phyloP scores from a whole-genome alignment of 2,113 vertebrate species.

The Gobio gobio region DNA sequence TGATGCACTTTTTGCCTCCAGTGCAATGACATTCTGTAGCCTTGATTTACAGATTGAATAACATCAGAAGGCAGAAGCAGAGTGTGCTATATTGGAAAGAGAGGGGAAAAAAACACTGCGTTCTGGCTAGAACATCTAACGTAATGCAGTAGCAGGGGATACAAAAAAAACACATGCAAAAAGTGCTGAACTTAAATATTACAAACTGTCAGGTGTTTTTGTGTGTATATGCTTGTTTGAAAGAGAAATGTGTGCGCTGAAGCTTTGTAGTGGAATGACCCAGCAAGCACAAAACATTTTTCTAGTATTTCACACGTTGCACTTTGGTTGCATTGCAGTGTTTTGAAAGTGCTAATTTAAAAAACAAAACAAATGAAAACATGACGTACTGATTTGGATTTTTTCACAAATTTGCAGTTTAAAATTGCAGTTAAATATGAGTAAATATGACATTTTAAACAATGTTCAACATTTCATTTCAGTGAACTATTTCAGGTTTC shows the following conservation, averaged over 20 bases:
- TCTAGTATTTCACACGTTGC: background rate
- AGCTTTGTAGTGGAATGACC: background rate
- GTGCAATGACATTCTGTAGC: background rate
- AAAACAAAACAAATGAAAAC: background rate
- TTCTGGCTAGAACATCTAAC: background rate
- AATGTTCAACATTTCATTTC: no score
- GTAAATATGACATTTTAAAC: no score
- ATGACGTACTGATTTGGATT: background rate
- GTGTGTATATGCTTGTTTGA: conserved; percentile 26
- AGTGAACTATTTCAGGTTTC: no score
- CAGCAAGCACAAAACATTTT: background rate
- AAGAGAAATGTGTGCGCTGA: conserved; percentile 3
- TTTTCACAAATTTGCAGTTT: no score
- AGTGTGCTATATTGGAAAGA: background rate
- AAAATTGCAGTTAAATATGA: no score
- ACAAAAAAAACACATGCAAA: conserved; percentile 40
- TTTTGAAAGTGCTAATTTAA: background rate
- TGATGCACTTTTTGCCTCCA: conserved; percentile 30
- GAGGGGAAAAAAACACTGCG: background rate
- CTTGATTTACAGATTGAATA: background rate
- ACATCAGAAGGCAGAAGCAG: conserved; percentile 10
- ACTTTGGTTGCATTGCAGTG: background rate
- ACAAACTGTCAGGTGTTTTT: conserved; percentile 9
- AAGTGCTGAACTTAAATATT: conserved; percentile 41
- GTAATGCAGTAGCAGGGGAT: background rate